Evolutionary conservation across 2,888 invertebrate species (phyloP).

Genomic region (Cistogaster globosa): DNA sequence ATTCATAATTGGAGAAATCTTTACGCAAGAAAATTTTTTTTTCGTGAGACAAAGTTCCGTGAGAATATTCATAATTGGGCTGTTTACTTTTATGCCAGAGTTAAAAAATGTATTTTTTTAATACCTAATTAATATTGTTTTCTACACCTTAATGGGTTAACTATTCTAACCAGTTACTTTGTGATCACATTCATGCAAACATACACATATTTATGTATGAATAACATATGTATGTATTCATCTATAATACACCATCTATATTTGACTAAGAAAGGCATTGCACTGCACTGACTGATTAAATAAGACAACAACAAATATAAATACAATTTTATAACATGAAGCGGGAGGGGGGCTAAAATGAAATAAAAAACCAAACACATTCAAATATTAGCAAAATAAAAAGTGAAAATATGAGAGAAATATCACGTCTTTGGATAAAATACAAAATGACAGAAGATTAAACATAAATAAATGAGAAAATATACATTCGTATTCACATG

Average conservation of each 20-base stretch:
- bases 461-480: conserved; percentile 41
- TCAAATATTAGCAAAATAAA: neutral
- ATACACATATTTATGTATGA: neutral
- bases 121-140: neutral
- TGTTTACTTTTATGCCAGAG: too few relatives aligned
- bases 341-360: conserved; percentile 5
- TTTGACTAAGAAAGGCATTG: conserved; percentile 67
- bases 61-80: too few relatives aligned
- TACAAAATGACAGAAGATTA: neutral
- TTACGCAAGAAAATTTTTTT: too few relatives aligned
- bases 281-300: conserved; percentile 65
- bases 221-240: conserved; percentile 14
- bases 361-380: conserved; percentile 7
- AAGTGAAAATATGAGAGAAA: conserved; percentile 20
- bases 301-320: conserved; percentile 24
- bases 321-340: conserved; percentile 2
- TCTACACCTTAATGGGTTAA: conserved; percentile 40
- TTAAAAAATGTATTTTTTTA: too few relatives aligned
- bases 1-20: too few relatives aligned
- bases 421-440: neutral
- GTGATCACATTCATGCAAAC: conserved; percentile 28
- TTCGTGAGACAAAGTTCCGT: too few relatives aligned
- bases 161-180: conserved; percentile 50
- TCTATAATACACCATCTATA: neutral
- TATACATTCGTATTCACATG: too few relatives aligned